Evolutionary conservation across 2,113 vertebrate species (phyloP), one percentile per base, ranked within the genome.

Genomic region (Naja naja): DNA sequence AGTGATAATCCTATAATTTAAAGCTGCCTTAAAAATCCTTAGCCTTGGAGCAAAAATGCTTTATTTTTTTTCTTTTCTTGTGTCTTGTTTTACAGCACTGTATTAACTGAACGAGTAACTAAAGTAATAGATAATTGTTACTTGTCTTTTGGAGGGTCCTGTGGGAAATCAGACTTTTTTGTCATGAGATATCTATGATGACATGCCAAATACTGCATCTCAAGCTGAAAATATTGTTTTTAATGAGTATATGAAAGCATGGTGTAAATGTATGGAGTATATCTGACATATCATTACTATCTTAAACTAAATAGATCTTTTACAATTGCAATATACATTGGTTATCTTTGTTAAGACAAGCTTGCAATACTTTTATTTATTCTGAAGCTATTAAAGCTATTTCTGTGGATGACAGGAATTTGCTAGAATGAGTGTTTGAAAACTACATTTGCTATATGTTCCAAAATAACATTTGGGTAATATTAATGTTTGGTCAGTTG

Each of bases 1-100:
- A 74, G 90, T 95, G 93, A 94, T 54, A 34, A 93, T 95, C 93
- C 94, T 89, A 87, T 94, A 92, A 95, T 91, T 95, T 91, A 93
- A 52, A 87, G 92, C 89, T 55, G 55, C 93, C 92, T 95, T 93
- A 69, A 90, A 85, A 92, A 95, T 0, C 94, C 89, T 22, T 43
- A 86, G 86, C 39, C 43, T 85, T 94, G 52, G 94, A 91, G 88
- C 74, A 94, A 86, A 96, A 95, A 93, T 92, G 95, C 92, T 25
- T 0, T 93, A 90, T 39, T 69, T 34, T 69, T 18, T 64, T 30
- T 10, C 25, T 30, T 60, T 74, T 94, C 39, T 64, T 93, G 95
- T 96, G 94, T 96, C 95, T 89, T 56, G 87, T 7, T 94, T 64
- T 60, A 3, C n/a, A 56, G 88, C 90, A 39, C 85, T 53, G 49